Conservation (phyloP, 2,888 invertebrate species). For the Diabrotica balteata region DNA sequence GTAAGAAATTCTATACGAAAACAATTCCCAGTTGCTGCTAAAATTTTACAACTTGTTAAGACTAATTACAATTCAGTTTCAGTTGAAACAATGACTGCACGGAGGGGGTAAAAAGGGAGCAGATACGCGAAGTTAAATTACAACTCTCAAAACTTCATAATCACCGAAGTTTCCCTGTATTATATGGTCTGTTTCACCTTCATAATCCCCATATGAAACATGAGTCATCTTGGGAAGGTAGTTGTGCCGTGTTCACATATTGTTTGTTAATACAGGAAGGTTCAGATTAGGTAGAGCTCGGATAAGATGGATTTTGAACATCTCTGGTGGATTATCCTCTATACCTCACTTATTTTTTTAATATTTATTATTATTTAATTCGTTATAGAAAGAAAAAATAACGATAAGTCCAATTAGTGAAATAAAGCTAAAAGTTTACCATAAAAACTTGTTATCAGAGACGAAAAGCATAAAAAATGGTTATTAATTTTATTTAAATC, state of each 20-base stretch:
- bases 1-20: constrained; percentile 5
- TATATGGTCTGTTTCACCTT: constrained; percentile 33
- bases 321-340: no score
- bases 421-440: no score
- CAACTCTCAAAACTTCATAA: constrained; percentile 36
- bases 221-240: constrained; percentile 8
- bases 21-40: background rate
- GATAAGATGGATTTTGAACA: no score
- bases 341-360: no score
- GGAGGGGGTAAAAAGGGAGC: constrained; percentile 4
- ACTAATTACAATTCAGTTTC: constrained; percentile 33
- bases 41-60: constrained; percentile 29
- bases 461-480: no score
- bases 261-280: background rate
- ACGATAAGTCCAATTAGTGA: no score
- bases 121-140: constrained; percentile 32
- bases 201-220: constrained; percentile 29
- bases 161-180: constrained; percentile 36
- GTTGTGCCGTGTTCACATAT: constrained; percentile 1
- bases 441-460: no score
- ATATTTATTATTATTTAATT: no score
- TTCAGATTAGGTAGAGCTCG: no score
- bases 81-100: constrained; percentile 28
- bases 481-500: no score
- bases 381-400: no score